phyloP scores from a whole-genome alignment of 2,113 vertebrate species.

The Grus americana region DNA sequence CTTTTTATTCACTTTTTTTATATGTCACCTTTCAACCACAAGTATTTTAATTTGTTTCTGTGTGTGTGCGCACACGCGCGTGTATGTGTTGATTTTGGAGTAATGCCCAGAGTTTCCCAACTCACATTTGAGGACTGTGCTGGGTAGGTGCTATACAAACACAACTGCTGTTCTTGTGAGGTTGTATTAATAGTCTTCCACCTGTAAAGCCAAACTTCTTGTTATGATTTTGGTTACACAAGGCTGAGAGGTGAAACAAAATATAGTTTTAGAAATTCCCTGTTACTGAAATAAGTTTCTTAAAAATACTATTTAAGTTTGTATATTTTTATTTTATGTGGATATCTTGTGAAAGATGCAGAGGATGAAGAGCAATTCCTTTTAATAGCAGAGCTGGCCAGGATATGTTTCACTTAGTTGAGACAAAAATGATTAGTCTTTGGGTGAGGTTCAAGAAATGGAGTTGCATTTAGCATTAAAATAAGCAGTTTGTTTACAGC shows the following conservation, averaged over 20 bases:
- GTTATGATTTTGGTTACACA: conserved; percentile 8
- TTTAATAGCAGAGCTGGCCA: neutral
- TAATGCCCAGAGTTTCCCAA: conserved; percentile 25
- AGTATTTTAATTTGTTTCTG: conserved; percentile 63
- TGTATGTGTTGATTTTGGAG: conserved; percentile 49
- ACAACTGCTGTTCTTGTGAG: conserved; percentile 55
- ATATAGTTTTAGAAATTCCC: neutral
- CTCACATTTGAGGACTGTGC: conserved; percentile 5
- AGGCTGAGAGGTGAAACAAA: neutral
- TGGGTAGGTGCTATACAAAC: conserved; percentile 38
- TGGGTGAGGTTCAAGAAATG: neutral
- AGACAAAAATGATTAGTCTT: neutral
- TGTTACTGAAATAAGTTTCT: neutral
- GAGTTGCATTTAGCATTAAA: neutral
- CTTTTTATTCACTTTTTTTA: conserved; percentile 46
- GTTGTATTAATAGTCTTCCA: conserved; percentile 49
- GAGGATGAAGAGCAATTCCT: neutral
- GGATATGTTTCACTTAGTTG: neutral
- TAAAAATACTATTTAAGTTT: neutral
- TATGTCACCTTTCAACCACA: conserved; percentile 55
- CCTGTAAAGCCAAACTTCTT: conserved; percentile 40
- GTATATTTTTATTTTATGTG: neutral
- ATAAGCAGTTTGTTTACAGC: neutral
- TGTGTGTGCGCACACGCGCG: neutral
- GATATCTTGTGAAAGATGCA: neutral